Evolutionary conservation across 2,797 vertebrate species (phyloP), one percentile per base, ranked within the genome.

Genomic region (Sebastes wilsoni): DNA sequence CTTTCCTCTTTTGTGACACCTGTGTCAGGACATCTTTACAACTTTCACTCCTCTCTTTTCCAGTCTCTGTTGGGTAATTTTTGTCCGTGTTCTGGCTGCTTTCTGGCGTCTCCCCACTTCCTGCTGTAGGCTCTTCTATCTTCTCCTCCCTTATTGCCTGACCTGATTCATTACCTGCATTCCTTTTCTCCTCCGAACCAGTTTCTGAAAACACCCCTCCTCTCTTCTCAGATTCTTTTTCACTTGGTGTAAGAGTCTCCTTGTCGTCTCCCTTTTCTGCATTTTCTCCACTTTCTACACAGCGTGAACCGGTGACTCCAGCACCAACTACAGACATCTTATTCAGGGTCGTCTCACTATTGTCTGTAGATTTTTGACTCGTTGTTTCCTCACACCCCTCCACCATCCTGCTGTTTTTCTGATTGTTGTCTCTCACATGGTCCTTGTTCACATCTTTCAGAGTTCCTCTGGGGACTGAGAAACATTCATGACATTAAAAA

Each of bases 381-480:
- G 14, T 42, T n/a, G 52, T 49, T 20, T 52, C 18, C 34, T 54
- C 56, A 66, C 42, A 36, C 5, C 2, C 11, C 6, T 69, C 22
- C n/a, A 23, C 61, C 22, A 5, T 32, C 7, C 1, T 2, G 46
- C 5, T 6, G 8, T 32, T 67, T 27, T 18, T n/a, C n/a, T 34
- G 32, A 66, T 1, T 7, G 16, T 20, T 20, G 14, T 55, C 55
- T 27, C 5, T 56, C n/a, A 20, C 22, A 2, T 2, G 3, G 36
- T 22, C 28, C 13, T 74, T 67, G 9, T 20, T 68, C 5, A 8
- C 7, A 0, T 73, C 22, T 71, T 81, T 79, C 7, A 5, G 12
- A 62, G 38, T 54, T 54, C 25, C 2, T 64, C 79, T 87, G 9
- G 87, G 66, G 62, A 87, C 93, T 94, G 36, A 61, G 9, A 75